These are phyloP conservation scores for Peromyscus nudipes DNA, from an alignment of 2,797 vertebrate species.

Conservation along the genomic window DNA sequence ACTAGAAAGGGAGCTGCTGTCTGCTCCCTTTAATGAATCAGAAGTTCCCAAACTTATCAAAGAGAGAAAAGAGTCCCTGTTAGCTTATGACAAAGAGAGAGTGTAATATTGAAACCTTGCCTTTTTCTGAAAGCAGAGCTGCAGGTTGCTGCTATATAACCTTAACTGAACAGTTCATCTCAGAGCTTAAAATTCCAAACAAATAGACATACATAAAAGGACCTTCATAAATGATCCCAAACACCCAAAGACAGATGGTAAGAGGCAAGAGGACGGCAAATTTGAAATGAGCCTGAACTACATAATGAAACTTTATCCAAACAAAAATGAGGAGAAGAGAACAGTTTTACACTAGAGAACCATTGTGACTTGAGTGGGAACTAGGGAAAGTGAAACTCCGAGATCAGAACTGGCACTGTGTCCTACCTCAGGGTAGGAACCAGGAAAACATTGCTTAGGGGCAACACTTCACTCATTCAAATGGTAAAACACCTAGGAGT, in stretches of 20 bases:
- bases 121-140: constrained; percentile 49
- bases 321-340: not conserved
- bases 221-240: constrained; percentile 45
- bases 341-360: not conserved
- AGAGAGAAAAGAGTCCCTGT: not conserved
- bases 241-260: not conserved
- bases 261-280: not conserved
- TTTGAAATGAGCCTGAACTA: not conserved
- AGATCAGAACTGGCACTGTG: constrained; percentile 25
- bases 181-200: constrained; percentile 25
- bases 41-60: constrained; percentile 50
- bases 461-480: constrained; percentile 19
- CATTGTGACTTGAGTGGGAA: constrained; percentile 25
- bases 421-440: not conserved
- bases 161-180: not conserved
- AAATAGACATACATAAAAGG: constrained; percentile 37
- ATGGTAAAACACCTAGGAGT: constrained; percentile 33
- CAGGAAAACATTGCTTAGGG: not conserved
- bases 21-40: constrained; percentile 39
- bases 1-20: constrained; percentile 65
- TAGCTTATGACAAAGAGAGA: constrained; percentile 55
- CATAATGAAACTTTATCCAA: not conserved
- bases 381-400: constrained; percentile 5
- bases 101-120: not conserved
- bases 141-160: not conserved